phyloP scores from a whole-genome alignment of 2,113 vertebrate genomes.

The Centropristis striata region DNA sequence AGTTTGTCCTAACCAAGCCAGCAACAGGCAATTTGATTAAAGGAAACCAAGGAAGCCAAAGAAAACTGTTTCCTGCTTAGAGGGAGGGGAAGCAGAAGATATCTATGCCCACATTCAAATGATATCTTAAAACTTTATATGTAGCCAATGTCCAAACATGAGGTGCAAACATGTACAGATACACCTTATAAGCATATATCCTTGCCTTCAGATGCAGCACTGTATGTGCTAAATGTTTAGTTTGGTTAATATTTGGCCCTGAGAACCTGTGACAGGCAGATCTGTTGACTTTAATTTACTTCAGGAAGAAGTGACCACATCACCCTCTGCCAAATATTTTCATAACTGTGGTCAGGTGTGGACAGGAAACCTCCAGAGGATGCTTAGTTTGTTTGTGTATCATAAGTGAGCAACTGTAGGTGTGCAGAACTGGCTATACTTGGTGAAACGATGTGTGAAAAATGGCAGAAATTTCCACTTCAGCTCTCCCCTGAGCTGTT shows the following conservation, averaged over 20 bases:
- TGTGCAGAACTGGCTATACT: constrained; percentile 16
- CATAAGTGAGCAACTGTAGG: constrained; percentile 16
- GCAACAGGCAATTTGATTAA: neutral
- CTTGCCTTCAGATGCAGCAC: constrained; percentile 6
- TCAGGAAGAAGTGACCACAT: constrained; percentile 71
- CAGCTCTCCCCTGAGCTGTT: constrained; percentile 10
- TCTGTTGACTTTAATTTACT: constrained; percentile 76
- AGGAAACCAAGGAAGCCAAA: neutral
- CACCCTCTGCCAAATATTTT: constrained; percentile 75
- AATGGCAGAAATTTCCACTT: constrained; percentile 17
- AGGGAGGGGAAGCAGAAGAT: constrained; percentile 1
- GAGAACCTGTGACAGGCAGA: constrained; percentile 54
- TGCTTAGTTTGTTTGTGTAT: constrained; percentile 33
- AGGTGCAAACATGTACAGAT: neutral
- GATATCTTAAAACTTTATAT: neutral
- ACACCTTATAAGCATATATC: neutral
- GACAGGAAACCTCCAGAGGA: constrained; percentile 55
- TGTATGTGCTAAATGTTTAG: constrained; percentile 23
- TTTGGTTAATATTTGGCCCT: constrained; percentile 55
- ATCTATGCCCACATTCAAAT: neutral
- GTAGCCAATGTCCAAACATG: neutral
- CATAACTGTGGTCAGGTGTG: constrained; percentile 67
- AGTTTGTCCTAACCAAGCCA: neutral
- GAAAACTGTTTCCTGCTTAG: constrained; percentile 10
- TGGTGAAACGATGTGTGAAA: constrained; percentile 42